Evolutionary conservation across 2,113 vertebrate genomes (phyloP).

Genomic region (Ibidorhyncha struthersii): DNA sequence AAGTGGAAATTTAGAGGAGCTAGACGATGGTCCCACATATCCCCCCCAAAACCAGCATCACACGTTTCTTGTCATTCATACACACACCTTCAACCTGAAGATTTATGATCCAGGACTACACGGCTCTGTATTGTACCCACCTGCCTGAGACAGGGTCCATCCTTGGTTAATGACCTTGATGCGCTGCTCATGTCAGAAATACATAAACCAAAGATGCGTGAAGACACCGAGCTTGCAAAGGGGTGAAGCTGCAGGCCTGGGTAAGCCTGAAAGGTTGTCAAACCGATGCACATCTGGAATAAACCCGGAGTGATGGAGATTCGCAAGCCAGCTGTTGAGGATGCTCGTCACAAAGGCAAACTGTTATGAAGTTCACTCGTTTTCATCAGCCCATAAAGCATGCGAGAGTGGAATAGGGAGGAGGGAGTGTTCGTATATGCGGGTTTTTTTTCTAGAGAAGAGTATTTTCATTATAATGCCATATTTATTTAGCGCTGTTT

Average conservation of each 20-base stretch:
- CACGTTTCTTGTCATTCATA: accelerated
- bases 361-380: neutral
- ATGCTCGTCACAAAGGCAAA: neutral
- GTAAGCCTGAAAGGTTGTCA: neutral
- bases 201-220: neutral
- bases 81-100: neutral
- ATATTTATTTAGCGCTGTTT: neutral
- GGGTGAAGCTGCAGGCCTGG: neutral
- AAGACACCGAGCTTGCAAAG: neutral
- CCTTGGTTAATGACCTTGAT: neutral
- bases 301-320: neutral
- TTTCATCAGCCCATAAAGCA: neutral
- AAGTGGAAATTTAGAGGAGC: neutral
- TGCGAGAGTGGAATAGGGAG: accelerated
- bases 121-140: neutral
- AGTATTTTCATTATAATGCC: neutral
- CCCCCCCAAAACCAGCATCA: accelerated
- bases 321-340: neutral
- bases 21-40: accelerated
- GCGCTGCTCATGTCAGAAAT: accelerated
- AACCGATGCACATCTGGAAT: neutral
- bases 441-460: neutral
- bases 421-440: too few species aligned
- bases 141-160: neutral
- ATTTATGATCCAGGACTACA: neutral